A percentile compares a stretch with the other conserved stretches of the same genome.
Conservation (phyloP, 2,888 invertebrate species). For the Caenorhabditis uteleia region DNA sequence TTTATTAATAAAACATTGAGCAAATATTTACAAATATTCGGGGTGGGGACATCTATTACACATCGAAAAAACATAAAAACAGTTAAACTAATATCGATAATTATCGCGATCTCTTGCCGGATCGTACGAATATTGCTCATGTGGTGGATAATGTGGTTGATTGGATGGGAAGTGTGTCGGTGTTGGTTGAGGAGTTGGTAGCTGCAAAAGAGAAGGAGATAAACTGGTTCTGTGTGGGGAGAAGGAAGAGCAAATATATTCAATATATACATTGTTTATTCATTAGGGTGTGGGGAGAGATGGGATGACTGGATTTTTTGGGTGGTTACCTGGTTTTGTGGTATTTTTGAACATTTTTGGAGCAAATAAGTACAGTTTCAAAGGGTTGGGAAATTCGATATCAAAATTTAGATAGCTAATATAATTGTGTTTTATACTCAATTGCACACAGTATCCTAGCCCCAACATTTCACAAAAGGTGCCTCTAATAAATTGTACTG, state of each 20-base stretch:
- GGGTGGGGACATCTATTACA: background rate
- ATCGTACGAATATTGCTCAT: slow-evolving; percentile 47
- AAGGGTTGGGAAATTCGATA: too few species aligned
- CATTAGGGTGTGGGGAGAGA: too few species aligned
- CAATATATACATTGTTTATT: background rate
- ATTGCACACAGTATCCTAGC: too few species aligned
- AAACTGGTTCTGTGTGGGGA: background rate
- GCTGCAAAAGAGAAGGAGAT: too few species aligned
- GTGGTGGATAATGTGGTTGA: slow-evolving; percentile 10
- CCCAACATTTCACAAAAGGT: too few species aligned
- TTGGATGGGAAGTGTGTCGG: slow-evolving; percentile 30
- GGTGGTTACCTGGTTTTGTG: too few species aligned
- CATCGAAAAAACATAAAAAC: background rate
- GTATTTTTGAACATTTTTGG: too few species aligned
- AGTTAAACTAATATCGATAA: slow-evolving; percentile 38
- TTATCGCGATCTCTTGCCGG: slow-evolving; percentile 42
- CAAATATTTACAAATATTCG: slow-evolving; percentile 40
- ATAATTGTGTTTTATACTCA: too few species aligned
- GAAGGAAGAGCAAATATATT: background rate
- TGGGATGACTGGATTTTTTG: too few species aligned
- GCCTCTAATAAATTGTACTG: too few species aligned
- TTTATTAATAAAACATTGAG: slow-evolving; percentile 22
- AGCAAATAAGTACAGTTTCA: too few species aligned
- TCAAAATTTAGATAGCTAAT: too few species aligned
- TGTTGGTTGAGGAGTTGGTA: slow-evolving; percentile 38